Base-by-base conservation (phyloP, 2,797 vertebrate species). In the Helarctos malayanus region DNA sequence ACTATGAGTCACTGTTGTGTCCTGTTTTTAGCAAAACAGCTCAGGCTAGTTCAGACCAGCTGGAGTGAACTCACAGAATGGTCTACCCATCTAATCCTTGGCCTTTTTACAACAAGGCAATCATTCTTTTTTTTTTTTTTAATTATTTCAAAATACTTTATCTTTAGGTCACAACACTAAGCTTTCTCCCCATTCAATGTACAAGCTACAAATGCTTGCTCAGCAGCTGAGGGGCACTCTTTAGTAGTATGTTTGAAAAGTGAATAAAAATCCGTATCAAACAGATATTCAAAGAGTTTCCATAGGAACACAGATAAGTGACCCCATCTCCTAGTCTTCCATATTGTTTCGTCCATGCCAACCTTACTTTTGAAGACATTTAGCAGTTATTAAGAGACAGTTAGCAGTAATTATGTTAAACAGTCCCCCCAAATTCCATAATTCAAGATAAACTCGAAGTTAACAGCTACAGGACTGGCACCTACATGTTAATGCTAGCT, bases 251-350 rank as follows among this genome's bases (percentile, higher is more conserved):
- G 98, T 97, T 93, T 98, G 98, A 98, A 98, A 98, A 98, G 97
- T 98, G 98, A 98, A 98, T 99, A 99, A 99, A 99, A 99, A 98
- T 99, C 98, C 98, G 98, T 99, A 99, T 98, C 99, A 99, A 99
- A 99, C 99, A 99, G 98, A 98, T 99, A 98, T 98, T 99, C 99
- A 99, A 99, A 99, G 99, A 98, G 99, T 99, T 99, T 99, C 99
- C 99, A 99, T 99, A 99, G 99, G 99, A 99, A 99, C 99, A 99
- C 99, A 98, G 98, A 98, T 99, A 98, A 99, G 98, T 18, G 99
- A 99, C 99, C 99, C 99, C 98, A 98, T 99, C 99, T 99, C 98
- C 99, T 99, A 99, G 98, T 97, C 97, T 97, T 98, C 99, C 98
- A 97, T 98, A 98, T 98, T 98, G 97, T 98, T 98, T 98, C 98